Evolutionary conservation across 2,797 vertebrate species (phyloP), one percentile per base, ranked within the genome.

Genomic region (Mus minutoides): DNA sequence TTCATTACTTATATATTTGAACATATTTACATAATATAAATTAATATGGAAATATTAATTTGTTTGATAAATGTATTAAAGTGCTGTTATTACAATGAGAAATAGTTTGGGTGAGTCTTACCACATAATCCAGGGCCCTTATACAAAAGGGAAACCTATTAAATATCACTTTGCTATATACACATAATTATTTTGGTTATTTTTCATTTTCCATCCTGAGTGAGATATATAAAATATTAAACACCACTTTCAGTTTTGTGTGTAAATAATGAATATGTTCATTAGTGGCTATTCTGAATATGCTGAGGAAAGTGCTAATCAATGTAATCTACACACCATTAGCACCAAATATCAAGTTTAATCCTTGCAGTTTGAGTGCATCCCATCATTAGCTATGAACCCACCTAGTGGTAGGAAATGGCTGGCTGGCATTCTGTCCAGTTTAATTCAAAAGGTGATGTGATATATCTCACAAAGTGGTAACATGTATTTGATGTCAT

Each of bases 11-110:
- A 31, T 90, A 88, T 9, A 93, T 40, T 92, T 85, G 21, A 95
- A 91, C 67, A 82, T 37, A 13, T 69, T 91, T 95, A 46, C 6
- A 1, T 11, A 91, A 91, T 95, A 37, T 78, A 96, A 91, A 90
- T 95, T 94, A 96, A 89, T 31, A 90, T 86, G 26, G 22, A 24
- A 54, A 85, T 93, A 92, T 76, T 92, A 97, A 90, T 86, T 86
- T 95, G 62, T 95, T 94, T 40, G 31, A n/a, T 82, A 91, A 90
- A 94, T 91, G 21, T 79, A 80, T 60, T 88, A 77, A 96, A 64
- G 49, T 88, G 26, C 19, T 82, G 0, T 49, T 90, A 95, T 75
- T 94, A 87, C 93, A 84, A 78, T 88, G 46, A 77, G 62, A 96
- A 88, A 79, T 10, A 84, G 31, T 17, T 37, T 82, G 82, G 11